Base-by-base conservation (phyloP, 2,888 invertebrate species). In the Incurvaria masculella region DNA sequence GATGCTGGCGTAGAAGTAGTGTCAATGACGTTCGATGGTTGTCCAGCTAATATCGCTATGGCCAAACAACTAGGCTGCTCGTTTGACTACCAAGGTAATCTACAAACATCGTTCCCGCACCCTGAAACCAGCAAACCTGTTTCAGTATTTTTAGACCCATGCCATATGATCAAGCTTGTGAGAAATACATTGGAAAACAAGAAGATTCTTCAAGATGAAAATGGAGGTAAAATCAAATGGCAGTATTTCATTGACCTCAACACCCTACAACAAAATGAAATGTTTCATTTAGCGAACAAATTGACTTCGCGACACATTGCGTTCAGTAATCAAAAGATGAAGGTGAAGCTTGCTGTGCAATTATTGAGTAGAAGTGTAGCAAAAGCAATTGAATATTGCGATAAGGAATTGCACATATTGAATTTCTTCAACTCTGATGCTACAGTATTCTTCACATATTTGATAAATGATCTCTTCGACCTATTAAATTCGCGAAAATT, bases 301-400 rank as follows among this genome's bases (percentile, higher is more conserved):
- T 27, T 58, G 16, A 53, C 53, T 8, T 19, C 41, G n/a, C 48
- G 40, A 43, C 53, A 57, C 47, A 27, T 57, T 5, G 8, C 21
- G 4, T 57, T 59, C 49, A 46, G 49, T 27, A 57, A 59, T 17
- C 8, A 45, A 5, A 53, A 52, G 8, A 56, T 55, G 53, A 55
- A 57, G 11, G 57, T 56, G 0, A 57, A 56, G 45, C 27, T 58
- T 11, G 58, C 56, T 0, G 39, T 49, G 1, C 55, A 58, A 43
- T 23, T 54, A 4, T 44, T 56, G 14, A 56, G 56, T 43, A 52
- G 46, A 8, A 56, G 55, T 48, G 55, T 58, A 8, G 45, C 56
- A 3, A 27, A 38, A 2, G 50, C 51, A n/a, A 6, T 58, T 11
- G 11, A 20, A 21, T 52, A 42, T 46, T 52, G 52, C 20, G 26